phyloP scores from a whole-genome alignment of 1,140 invertebrate species.

The Trichomalopsis sarcophagae region DNA sequence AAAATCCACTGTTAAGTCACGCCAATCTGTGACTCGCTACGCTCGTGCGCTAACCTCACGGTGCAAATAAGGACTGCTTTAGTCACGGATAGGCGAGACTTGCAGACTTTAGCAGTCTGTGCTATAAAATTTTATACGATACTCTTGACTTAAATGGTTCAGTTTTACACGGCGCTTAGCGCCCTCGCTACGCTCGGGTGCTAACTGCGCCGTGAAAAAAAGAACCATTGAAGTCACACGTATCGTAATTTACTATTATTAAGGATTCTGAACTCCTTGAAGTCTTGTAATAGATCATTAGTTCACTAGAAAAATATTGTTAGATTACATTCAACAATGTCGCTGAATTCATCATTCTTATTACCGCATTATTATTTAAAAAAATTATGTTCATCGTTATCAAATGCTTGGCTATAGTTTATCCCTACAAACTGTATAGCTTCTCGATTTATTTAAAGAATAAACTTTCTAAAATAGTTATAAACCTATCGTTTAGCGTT shows the following conservation, averaged over 20 bases:
- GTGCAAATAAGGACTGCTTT: too few species aligned
- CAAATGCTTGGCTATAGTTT: background rate
- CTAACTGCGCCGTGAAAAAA: too few species aligned
- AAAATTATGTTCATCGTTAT: background rate
- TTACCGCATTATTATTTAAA: slow-evolving; percentile 6
- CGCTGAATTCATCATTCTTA: background rate
- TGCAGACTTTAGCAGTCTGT: too few species aligned
- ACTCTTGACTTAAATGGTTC: too few species aligned
- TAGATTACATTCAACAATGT: slow-evolving; percentile 5
- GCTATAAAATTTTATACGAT: too few species aligned
- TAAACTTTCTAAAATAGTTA: slow-evolving; percentile 4
- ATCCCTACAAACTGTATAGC: background rate
- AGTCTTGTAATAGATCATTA: slow-evolving; percentile 26
- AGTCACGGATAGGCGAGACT: too few species aligned
- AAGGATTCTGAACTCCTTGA: background rate
- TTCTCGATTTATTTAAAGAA: background rate
- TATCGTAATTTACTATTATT: background rate
- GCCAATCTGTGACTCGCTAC: too few species aligned
- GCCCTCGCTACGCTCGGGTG: rapidly evolving
- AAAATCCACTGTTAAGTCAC: too few species aligned
- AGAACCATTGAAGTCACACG: too few species aligned
- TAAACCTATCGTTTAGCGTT: background rate
- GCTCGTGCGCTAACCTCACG: too few species aligned
- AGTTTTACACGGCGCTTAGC: too few species aligned
- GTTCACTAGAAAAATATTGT: slow-evolving; percentile 24